A percentile compares a stretch with the other conserved stretches of the same genome.
phyloP scores from a whole-genome alignment of 2,113 vertebrate species.

The Paramormyrops kingsleyae region DNA sequence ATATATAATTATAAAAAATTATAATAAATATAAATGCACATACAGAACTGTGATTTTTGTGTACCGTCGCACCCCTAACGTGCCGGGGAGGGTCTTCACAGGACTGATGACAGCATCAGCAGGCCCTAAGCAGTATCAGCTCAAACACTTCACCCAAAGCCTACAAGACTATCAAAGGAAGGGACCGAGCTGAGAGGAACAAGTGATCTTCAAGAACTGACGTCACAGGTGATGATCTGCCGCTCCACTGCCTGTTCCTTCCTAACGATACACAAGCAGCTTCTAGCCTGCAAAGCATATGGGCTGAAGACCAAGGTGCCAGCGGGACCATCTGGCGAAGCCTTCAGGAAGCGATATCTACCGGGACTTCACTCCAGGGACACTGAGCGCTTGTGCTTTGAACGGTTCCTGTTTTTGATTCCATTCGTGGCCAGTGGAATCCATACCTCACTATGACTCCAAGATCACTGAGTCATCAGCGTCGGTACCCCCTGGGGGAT shows the following conservation, averaged over 20 bases:
- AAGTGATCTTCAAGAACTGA: not conserved
- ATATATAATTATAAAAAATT: too few relatives aligned
- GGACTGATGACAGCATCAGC: not conserved
- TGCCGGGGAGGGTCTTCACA: not conserved
- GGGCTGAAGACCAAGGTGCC: not conserved
- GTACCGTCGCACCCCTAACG: too few relatives aligned
- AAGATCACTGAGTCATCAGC: not conserved
- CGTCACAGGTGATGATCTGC: not conserved
- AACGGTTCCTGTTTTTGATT: not conserved
- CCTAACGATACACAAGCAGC: not conserved
- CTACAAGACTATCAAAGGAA: not conserved
- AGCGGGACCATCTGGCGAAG: not conserved
- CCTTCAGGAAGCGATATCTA: not conserved
- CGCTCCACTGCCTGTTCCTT: not conserved
- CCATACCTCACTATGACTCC: not conserved
- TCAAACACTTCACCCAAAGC: not conserved
- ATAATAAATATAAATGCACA: too few relatives aligned
- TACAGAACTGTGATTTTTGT: too few relatives aligned
- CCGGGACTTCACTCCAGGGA: not conserved
- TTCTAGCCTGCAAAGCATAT: not conserved
- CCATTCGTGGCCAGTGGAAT: not conserved
- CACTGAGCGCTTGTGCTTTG: not conserved
- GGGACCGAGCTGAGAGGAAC: not conserved
- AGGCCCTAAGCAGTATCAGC: not conserved
- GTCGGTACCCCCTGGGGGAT: not conserved